These are phyloP conservation scores for Cheirogaleus major DNA, from an alignment of 2,797 vertebrate species.

Conservation along the genomic window DNA sequence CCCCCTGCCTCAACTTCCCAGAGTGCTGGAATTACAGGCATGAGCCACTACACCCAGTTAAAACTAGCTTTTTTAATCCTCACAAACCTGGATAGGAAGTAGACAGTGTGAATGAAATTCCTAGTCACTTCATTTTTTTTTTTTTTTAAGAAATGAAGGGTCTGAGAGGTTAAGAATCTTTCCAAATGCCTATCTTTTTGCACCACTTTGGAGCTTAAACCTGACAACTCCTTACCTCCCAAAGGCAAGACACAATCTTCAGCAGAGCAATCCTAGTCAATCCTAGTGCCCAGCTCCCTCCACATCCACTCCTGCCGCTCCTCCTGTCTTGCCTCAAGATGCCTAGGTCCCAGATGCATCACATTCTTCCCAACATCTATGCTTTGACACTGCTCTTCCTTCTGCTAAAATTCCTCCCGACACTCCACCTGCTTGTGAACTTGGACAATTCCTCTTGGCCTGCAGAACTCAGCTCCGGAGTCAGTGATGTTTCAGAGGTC, in stretches of 20 bases:
- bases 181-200: not conserved
- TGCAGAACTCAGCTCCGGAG: not conserved
- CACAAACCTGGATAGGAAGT: accelerated
- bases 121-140: not conserved
- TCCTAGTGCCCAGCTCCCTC: not conserved
- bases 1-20: not conserved
- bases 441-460: not conserved
- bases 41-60: not conserved
- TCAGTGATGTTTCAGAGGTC: not conserved
- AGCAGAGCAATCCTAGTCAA: too few relatives aligned
- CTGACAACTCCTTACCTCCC: not conserved
- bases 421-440: too few relatives aligned
- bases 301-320: too few relatives aligned
- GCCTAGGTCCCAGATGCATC: not conserved
- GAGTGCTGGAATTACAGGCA: not conserved
- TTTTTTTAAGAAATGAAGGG: not conserved
- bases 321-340: not conserved
- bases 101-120: not conserved
- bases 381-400: not conserved
- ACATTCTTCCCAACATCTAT: not conserved
- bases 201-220: not conserved
- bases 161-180: not conserved
- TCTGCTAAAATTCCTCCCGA: not conserved
- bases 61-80: not conserved
- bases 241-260: not conserved